Evolutionary conservation across 2,113 vertebrate species (phyloP).

Genomic region (Tamias sibiricus): DNA sequence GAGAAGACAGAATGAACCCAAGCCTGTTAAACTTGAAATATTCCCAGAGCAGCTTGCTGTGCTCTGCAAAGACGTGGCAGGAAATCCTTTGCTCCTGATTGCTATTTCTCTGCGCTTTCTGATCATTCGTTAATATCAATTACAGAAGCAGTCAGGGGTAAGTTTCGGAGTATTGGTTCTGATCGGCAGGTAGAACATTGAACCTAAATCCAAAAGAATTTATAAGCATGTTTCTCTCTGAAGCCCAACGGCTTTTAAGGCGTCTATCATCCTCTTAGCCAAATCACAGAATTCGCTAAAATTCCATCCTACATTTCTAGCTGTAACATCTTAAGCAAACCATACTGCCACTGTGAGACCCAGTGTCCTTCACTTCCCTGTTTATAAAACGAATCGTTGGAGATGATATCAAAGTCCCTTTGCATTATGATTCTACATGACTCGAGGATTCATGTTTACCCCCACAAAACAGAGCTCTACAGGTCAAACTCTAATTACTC

Average conservation of each 20-base stretch:
- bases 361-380: background rate
- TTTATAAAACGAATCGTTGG: background rate
- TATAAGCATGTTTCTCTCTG: background rate
- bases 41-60: background rate
- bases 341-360: background rate
- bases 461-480: background rate
- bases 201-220: background rate
- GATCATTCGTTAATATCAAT: background rate
- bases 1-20: constrained; percentile 66
- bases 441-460: background rate
- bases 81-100: background rate
- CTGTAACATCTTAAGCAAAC: background rate
- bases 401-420: background rate
- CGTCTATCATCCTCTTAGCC: background rate
- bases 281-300: background rate
- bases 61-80: background rate
- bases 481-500: constrained; percentile 47
- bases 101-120: background rate
- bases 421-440: background rate
- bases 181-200: background rate
- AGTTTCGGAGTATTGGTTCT: background rate
- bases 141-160: background rate
- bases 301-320: background rate
- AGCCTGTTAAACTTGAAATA: constrained; percentile 65
- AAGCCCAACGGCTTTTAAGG: background rate